Evolutionary conservation across 2,113 vertebrate species (phyloP).

Genomic region (Eulemur rufifrons): DNA sequence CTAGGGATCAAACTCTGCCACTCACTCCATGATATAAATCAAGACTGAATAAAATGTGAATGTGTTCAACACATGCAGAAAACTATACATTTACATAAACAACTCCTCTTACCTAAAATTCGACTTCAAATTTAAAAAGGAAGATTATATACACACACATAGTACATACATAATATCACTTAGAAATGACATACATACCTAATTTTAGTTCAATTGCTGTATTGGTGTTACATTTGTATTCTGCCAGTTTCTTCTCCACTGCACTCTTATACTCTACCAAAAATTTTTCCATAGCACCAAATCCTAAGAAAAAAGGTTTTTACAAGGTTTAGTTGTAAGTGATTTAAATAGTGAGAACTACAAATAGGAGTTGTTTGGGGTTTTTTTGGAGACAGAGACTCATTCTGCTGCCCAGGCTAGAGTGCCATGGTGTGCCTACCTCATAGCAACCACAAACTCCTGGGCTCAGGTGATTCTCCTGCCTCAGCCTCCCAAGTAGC

Average conservation of each 20-base stretch:
- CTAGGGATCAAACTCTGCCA: background rate
- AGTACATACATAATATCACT: background rate
- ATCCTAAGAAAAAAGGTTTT: constrained; percentile 82
- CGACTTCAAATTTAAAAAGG: constrained; percentile 33
- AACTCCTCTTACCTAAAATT: constrained; percentile 27
- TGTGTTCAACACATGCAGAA: constrained; percentile 5
- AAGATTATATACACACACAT: background rate
- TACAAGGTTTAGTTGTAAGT: constrained; percentile 39
- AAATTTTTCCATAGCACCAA: constrained; percentile 97
- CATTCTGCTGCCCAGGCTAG: too few relatives aligned
- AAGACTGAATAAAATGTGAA: constrained; percentile 23
- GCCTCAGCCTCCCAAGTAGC: too few relatives aligned
- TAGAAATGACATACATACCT: constrained; percentile 85
- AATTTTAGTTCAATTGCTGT: constrained; percentile 96
- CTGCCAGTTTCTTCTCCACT: constrained; percentile 97
- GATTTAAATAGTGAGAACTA: constrained; percentile 33
- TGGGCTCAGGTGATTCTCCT: too few relatives aligned
- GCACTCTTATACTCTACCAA: constrained; percentile 96
- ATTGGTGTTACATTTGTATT: constrained; percentile 99
- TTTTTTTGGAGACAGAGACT: too few relatives aligned
- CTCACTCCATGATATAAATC: constrained; percentile 3
- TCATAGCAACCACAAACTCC: too few relatives aligned
- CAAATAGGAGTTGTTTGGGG: background rate
- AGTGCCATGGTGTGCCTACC: too few relatives aligned
- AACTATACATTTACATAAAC: background rate